Base-by-base conservation (phyloP, 2,888 invertebrate genomes). In the Agonopterix heracliana region DNA sequence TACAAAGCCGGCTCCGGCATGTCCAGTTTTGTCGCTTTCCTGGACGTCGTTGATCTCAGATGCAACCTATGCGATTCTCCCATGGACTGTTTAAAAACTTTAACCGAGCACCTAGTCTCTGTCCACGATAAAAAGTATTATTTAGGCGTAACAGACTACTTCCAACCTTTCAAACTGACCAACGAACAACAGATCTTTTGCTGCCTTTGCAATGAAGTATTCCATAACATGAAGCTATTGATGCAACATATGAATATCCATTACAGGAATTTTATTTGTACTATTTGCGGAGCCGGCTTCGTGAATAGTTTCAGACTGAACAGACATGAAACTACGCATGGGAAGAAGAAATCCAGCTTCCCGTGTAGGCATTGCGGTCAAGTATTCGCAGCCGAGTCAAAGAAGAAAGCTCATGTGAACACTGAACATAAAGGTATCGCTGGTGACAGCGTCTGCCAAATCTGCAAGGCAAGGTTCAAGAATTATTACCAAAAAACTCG, bases 171-270 rank as follows among this genome's bases (percentile, higher is more conserved):
- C 56, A 80, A 83, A 55, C 55, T 86, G 43, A 75, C 77, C 0
- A 77, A 71, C 40, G 83, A 81, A 40, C 77, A 74, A 50, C 77
- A 77, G 36, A 80, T 86, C 4, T 73, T 77, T 48, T 88, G 88
- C 54, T 83, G 83, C 38, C 64, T 86, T 0, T 86, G 87, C 55
- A 64, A 63, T 36, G 83, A 85, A 49, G 68, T 68, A 0, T 88
- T 77, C 45, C 81, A 85, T 53, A 87, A 82, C 26, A 86, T 87
- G 83, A 85, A 81, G 53, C 53, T 80, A 1, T 50, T 88, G 9
- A 84, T 82, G 78, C 86, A 84, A 34, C 88, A 88, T 41, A 88
- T 88, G 88, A 87, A 88, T 44, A 58, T 74, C 0, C 88, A 88
- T 43, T 88, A 78, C 41, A 68, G 84, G 42, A 88, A 88, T 52